Evolutionary conservation across 2,888 invertebrate species (phyloP), one percentile per base, ranked within the genome.

Genomic region (Drosophila colorata): DNA sequence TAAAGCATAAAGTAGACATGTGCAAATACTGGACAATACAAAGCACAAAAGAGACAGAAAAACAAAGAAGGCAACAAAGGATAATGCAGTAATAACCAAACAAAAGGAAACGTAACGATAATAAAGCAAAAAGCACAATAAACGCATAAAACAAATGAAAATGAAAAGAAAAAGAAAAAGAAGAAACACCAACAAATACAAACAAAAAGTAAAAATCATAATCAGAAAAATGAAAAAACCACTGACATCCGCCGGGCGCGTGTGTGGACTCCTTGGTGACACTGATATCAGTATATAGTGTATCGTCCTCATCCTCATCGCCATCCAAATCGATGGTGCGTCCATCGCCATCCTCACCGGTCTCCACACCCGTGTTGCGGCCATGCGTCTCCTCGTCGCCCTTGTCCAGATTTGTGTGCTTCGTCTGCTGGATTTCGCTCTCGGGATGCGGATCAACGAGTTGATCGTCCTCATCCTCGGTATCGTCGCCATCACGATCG

Each of bases 161-260:
- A n/a, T 49, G 20, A 67, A 53, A 41, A n/a, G n/a, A n/a, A n/a
- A n/a, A n/a, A n/a, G n/a, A n/a, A n/a, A n/a, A n/a, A n/a, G n/a
- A n/a, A n/a, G n/a, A n/a, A n/a, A n/a, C n/a, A 48, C 52, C 48
- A 70, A 61, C 16, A 57, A 47, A 48, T 56, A 55, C n/a, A 56
- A 57, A 57, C 20, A 52, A 61, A 16, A 46, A 38, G 56, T 38
- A 47, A 37, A 64, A 23, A 33, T 13, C 13, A 33, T 59, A 63
- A 46, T 23, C 25, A 44, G 56, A 25, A 49, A 18, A 52, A 58
- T 40, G 78, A 76, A 74, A 90, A 89, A 90, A 89, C 85, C 89
- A 91, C 91, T 91, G 91, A 91, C 91, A 87, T 90, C 83, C 88
- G 78, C 75, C 73, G 81, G 77, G 74, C 87, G 56, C 13, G 4